A percentile compares a stretch with the other conserved stretches of the same genome.
Evolutionary conservation across 2,888 invertebrate species (phyloP).

Genomic region (Nebria salina): DNA sequence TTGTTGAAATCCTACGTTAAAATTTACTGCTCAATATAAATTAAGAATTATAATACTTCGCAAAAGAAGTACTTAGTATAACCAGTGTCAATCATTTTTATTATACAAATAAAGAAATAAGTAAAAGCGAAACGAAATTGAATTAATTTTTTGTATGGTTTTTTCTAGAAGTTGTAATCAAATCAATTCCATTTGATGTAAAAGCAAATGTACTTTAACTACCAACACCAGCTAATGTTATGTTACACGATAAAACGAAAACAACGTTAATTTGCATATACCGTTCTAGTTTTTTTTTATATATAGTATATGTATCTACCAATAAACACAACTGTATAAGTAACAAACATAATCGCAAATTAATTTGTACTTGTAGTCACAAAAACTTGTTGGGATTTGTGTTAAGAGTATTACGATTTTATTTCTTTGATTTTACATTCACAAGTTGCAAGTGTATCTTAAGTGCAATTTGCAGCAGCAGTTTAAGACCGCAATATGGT

Average conservation of each 20-base stretch:
- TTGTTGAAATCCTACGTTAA: too few species aligned
- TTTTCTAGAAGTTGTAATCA: too few species aligned
- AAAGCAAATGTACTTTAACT: neutral
- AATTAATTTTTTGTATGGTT: too few species aligned
- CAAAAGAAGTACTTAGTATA: too few species aligned
- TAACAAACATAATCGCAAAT: neutral
- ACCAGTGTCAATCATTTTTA: too few species aligned
- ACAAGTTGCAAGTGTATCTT: slow-evolving; percentile 9
- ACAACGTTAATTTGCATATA: neutral
- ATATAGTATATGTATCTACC: neutral
- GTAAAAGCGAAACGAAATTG: too few species aligned
- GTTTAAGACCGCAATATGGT: neutral
- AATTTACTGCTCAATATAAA: too few species aligned
- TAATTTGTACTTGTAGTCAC: neutral
- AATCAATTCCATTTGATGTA: too few species aligned
- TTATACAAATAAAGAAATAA: too few species aligned
- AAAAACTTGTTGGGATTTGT: neutral
- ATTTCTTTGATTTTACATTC: slow-evolving; percentile 13
- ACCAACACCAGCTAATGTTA: neutral
- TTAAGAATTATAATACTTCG: too few species aligned
- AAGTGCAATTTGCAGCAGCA: neutral
- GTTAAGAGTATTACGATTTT: neutral
- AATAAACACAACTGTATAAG: neutral
- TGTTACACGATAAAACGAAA: neutral
- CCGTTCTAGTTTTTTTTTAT: neutral